These are phyloP conservation scores for Drosophila nigritarsus DNA, from an alignment of 2,888 invertebrate genomes.

Conservation along the genomic window DNA sequence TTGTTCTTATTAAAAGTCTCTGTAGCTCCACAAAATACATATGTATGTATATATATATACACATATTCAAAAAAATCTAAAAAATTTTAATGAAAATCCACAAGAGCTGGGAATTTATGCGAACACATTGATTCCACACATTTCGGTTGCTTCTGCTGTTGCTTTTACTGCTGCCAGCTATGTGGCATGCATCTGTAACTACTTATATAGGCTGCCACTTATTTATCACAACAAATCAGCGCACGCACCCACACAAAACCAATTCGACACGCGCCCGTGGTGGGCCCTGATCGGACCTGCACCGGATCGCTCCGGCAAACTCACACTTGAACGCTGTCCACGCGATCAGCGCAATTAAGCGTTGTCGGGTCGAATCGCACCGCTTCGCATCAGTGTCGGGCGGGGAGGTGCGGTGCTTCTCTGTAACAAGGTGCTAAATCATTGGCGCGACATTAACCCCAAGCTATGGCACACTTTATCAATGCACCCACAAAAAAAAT, in stretches of 20 bases:
- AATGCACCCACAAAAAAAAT: constrained; percentile 63
- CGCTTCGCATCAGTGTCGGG: constrained; percentile 38
- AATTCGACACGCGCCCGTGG: constrained; percentile 81
- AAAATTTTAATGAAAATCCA: constrained; percentile 78
- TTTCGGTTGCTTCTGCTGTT: not conserved
- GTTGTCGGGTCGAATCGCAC: constrained; percentile 59
- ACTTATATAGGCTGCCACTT: constrained; percentile 74
- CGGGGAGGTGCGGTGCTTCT: constrained; percentile 6
- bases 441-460: constrained; percentile 84
- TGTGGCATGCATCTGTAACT: constrained; percentile 53
- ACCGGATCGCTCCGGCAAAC: constrained; percentile 3
- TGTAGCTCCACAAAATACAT: constrained; percentile 13
- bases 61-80: constrained; percentile 49
- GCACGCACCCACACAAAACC: constrained; percentile 83
- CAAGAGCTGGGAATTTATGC: constrained; percentile 65
- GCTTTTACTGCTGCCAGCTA: not conserved
- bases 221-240: constrained; percentile 83
- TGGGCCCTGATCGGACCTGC: constrained; percentile 52
- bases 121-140: constrained; percentile 28
- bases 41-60: not conserved
- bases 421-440: constrained; percentile 84
- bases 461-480: constrained; percentile 84
- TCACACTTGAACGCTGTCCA: constrained; percentile 61
- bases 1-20: constrained; percentile 73
- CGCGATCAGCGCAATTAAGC: constrained; percentile 80